These are phyloP conservation scores for Nothura maculosa DNA, from an alignment of 2,797 vertebrate genomes.

Conservation along the genomic window DNA sequence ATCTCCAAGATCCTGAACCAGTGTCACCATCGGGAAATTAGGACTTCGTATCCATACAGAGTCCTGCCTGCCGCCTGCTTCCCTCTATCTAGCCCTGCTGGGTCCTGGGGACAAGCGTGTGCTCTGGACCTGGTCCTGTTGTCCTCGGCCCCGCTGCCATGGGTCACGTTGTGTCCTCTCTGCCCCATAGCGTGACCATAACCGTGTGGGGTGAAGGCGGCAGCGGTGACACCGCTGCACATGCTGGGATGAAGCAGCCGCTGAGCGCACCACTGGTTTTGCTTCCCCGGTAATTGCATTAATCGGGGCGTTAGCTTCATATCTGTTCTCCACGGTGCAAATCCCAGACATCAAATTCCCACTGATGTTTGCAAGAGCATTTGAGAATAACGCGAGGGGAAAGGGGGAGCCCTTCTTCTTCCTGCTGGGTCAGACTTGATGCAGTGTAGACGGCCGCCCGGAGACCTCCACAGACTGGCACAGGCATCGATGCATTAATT, in stretches of 20 bases:
- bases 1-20: not conserved
- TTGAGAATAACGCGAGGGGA: not conserved
- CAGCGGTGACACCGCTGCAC: rapidly evolving
- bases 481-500: not conserved
- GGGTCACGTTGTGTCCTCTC: rapidly evolving
- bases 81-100: rapidly evolving
- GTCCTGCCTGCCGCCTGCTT: not conserved
- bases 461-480: not conserved
- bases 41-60: not conserved
- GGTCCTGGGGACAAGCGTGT: not conserved
- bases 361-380: not conserved
- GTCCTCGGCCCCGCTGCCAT: not conserved
- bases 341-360: not conserved
- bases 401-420: not conserved
- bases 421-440: not conserved
- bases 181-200: not conserved
- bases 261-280: not conserved
- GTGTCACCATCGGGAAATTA: not conserved
- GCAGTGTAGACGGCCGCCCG: not conserved
- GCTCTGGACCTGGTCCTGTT: not conserved
- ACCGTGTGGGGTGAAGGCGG: not conserved
- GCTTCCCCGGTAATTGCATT: not conserved
- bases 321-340: not conserved
- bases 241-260: not conserved
- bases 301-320: not conserved